Evolutionary conservation across 2,888 invertebrate species (phyloP).

Genomic region (Gerris lacustris): DNA sequence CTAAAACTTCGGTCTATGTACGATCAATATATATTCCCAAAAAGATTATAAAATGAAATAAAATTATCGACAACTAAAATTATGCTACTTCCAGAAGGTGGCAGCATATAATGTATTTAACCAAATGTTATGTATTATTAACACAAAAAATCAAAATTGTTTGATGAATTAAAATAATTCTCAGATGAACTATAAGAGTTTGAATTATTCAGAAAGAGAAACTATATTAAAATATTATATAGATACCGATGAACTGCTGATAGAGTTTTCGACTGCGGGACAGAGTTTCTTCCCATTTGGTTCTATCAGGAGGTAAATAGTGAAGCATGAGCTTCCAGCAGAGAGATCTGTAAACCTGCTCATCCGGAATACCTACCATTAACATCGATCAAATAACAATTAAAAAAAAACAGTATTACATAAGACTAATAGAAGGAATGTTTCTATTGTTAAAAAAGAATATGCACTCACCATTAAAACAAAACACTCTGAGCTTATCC

Average conservation of each 20-base stretch:
- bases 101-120: too few relatives aligned
- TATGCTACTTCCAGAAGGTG: too few relatives aligned
- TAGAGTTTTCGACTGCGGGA: conserved; percentile 66
- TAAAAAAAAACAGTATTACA: neutral
- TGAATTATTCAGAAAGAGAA: neutral
- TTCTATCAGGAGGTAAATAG: conserved; percentile 61
- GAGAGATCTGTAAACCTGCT: conserved; percentile 63
- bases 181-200: neutral
- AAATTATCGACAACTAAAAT: too few relatives aligned
- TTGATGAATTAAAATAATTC: too few relatives aligned
- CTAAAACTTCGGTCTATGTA: too few relatives aligned
- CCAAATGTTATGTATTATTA: too few relatives aligned
- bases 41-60: too few relatives aligned
- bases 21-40: too few relatives aligned
- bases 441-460: neutral
- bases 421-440: neutral
- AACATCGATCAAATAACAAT: conserved; percentile 19
- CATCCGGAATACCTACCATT: conserved; percentile 70
- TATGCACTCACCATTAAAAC: conserved; percentile 59
- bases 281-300: conserved; percentile 55
- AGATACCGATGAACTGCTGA: conserved; percentile 61
- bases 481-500: conserved; percentile 51
- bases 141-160: too few relatives aligned
- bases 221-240: neutral
- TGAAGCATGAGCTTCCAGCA: conserved; percentile 83